phyloP scores from a whole-genome alignment of 2,888 invertebrate species.

The Acleris holmiana region DNA sequence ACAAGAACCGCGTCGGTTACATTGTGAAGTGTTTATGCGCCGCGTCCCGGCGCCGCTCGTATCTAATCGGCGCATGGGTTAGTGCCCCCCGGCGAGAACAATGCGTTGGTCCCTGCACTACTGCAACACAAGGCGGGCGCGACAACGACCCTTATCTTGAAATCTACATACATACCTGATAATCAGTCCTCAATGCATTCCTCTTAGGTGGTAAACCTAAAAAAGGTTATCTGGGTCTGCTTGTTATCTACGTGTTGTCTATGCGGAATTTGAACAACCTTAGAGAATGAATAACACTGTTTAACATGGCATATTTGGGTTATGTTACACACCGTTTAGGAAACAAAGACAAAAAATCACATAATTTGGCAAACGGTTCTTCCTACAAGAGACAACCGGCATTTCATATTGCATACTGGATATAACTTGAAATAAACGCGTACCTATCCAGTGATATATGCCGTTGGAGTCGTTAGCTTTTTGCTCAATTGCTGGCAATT shows the following conservation, averaged over 20 bases:
- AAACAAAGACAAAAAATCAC: too few relatives aligned
- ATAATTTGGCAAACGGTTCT: too few relatives aligned
- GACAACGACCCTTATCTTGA: slow-evolving; percentile 48
- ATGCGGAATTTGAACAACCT: slow-evolving; percentile 3
- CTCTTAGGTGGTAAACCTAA: background rate
- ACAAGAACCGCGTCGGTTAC: slow-evolving; percentile 48
- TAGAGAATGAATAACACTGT: background rate
- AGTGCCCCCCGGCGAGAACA: slow-evolving; percentile 81
- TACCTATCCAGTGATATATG: slow-evolving; percentile 6
- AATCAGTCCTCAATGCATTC: slow-evolving; percentile 9
- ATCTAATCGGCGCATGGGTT: slow-evolving; percentile 81
- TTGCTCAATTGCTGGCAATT: slow-evolving; percentile 44
- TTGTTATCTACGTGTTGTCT: slow-evolving; percentile 5
- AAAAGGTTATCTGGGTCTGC: background rate
- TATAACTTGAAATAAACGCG: too few relatives aligned
- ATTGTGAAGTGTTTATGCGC: slow-evolving; percentile 58
- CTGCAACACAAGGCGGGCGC: slow-evolving; percentile 21
- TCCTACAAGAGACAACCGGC: too few relatives aligned
- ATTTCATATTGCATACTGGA: too few relatives aligned
- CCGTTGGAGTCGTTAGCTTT: slow-evolving; percentile 26
- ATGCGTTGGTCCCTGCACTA: slow-evolving; percentile 76
- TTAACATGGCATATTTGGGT: background rate
- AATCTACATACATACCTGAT: slow-evolving; percentile 30
- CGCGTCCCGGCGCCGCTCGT: slow-evolving; percentile 57
- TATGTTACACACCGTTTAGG: too few relatives aligned